Percentiles rank a stretch among this genome's conserved stretches.
phyloP scores from a whole-genome alignment of 92 coral and sea anemone species.

The Parazoanthus atlanticus region DNA sequence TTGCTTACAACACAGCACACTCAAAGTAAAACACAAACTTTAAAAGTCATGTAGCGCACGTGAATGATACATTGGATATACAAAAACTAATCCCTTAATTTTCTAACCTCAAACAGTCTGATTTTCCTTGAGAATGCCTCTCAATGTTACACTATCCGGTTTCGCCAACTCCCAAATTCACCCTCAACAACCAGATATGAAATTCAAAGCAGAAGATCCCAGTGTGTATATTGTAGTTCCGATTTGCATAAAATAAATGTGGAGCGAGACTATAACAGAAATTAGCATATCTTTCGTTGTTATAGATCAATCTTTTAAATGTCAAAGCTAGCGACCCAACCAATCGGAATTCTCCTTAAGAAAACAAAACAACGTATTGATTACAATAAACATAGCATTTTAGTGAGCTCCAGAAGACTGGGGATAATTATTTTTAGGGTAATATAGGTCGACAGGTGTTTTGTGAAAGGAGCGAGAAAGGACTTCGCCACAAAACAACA shows the following conservation, averaged over 20 bases:
- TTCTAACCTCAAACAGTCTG: conserved; percentile 5
- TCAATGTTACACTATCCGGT: background rate
- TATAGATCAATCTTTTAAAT: conserved; percentile 36
- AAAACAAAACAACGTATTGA: conserved; percentile 21
- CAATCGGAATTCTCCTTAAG: conserved; percentile 33
- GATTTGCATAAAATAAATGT: conserved; percentile 44
- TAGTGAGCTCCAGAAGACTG: background rate
- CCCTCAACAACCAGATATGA: background rate
- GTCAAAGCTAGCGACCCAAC: conserved; percentile 15
- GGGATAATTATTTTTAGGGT: background rate
- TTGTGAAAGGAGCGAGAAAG: background rate
- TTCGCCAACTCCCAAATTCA: conserved; percentile 38
- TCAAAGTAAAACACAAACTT: conserved; percentile 19
- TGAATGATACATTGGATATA: background rate
- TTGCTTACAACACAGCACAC: background rate
- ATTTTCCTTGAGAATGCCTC: background rate
- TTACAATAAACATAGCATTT: background rate
- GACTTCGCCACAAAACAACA: conserved; percentile 4
- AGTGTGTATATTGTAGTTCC: conserved; percentile 2
- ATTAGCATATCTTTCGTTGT: conserved; percentile 40
- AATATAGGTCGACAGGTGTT: conserved; percentile 6
- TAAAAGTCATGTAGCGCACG: background rate
- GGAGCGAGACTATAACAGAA: background rate
- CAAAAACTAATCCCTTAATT: background rate
- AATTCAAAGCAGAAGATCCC: conserved; percentile 21